phyloP scores from a whole-genome alignment of 2,113 vertebrate species.

The Oreochromis aureus region DNA sequence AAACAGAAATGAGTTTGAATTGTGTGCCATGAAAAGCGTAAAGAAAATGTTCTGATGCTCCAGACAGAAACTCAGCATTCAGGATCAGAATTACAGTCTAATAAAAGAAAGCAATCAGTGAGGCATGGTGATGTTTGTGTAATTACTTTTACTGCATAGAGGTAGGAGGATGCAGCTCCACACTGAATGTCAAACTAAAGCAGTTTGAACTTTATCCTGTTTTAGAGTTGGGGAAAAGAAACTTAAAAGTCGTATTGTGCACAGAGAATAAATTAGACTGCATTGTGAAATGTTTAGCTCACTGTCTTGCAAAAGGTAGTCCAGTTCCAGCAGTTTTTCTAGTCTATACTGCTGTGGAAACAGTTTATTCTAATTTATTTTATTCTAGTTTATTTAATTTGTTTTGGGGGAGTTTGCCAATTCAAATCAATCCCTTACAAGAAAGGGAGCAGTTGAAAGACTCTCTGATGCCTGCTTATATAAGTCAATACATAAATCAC shows the following conservation, averaged over 20 bases:
- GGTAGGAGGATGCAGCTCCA: neutral
- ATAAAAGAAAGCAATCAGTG: neutral
- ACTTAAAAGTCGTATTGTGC: neutral
- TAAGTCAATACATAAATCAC: neutral
- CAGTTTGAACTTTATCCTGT: neutral
- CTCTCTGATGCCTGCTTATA: neutral
- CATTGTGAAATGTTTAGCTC: neutral
- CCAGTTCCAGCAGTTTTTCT: neutral
- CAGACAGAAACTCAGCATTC: neutral
- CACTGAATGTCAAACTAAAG: neutral
- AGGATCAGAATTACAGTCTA: neutral
- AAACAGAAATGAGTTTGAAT: neutral
- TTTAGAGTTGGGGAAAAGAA: neutral
- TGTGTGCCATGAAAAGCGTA: neutral
- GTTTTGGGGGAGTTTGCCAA: accelerated
- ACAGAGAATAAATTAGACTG: neutral
- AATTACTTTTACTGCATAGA: neutral
- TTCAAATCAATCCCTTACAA: neutral
- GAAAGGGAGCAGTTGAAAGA: neutral
- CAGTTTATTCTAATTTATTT: neutral
- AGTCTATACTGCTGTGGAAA: neutral
- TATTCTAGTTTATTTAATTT: neutral
- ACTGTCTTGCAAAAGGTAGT: neutral
- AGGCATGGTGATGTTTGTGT: neutral
- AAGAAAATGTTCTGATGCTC: neutral